phyloP scores from a whole-genome alignment of 2,113 vertebrate genomes.

The Nymphicus hollandicus region DNA sequence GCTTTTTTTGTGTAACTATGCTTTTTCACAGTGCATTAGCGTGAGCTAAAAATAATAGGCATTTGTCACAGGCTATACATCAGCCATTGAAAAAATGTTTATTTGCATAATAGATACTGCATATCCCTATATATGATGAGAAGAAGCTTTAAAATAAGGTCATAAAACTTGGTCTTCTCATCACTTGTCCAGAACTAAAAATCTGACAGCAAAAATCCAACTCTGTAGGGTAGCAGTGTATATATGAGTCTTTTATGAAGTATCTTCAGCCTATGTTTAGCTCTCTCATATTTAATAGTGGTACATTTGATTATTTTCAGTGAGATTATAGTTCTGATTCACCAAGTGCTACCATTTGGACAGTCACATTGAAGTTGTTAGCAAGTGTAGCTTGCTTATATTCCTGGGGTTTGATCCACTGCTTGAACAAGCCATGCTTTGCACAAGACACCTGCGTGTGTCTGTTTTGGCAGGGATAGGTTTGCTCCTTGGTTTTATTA shows the following conservation, averaged over 20 bases:
- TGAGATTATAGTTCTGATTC: not conserved
- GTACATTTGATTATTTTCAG: not conserved
- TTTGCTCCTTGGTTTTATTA: not conserved
- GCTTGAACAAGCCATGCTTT: not conserved
- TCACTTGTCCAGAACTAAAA: not conserved
- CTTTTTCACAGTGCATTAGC: conserved; percentile 2
- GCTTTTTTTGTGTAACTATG: not conserved
- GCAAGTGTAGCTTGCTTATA: not conserved
- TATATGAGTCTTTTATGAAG: not conserved
- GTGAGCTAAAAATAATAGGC: conserved; percentile 29
- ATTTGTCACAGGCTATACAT: conserved; percentile 1
- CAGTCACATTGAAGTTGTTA: not conserved
- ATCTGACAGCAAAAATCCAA: not conserved
- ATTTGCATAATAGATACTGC: not conserved
- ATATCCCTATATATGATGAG: not conserved
- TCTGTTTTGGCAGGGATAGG: not conserved
- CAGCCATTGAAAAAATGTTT: not conserved
- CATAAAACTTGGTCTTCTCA: not conserved
- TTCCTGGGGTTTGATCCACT: not conserved
- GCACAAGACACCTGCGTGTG: not conserved
- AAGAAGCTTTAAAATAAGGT: not conserved
- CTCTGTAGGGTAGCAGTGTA: not conserved
- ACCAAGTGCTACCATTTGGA: not conserved
- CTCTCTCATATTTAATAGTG: not conserved
- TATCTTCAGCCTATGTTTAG: not conserved